phyloP scores from a whole-genome alignment of 2,113 vertebrate genomes.

The Cephalophus harveyi region DNA sequence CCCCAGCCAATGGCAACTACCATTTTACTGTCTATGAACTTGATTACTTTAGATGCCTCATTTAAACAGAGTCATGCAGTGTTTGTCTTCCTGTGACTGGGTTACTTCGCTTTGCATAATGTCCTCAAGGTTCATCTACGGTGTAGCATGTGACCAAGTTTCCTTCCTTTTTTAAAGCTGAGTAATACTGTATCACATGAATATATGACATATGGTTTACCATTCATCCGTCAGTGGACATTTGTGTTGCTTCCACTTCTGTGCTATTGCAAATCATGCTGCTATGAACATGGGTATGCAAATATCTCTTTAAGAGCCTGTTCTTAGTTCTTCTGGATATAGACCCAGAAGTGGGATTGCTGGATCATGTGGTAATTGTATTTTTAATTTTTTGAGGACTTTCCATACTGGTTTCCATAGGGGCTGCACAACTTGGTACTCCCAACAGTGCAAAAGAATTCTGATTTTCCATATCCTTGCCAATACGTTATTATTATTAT shows the following conservation, averaged over 20 bases:
- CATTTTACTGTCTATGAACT: background rate
- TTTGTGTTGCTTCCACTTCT: background rate
- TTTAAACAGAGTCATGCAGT: background rate
- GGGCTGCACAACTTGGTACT: background rate
- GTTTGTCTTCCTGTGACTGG: background rate
- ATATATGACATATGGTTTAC: background rate
- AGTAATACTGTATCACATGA: background rate
- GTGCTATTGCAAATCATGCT: background rate
- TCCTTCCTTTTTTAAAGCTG: background rate
- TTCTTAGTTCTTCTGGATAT: background rate
- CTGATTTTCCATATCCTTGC: background rate
- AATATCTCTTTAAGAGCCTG: background rate
- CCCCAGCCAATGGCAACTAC: background rate
- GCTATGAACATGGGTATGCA: background rate
- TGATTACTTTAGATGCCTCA: background rate
- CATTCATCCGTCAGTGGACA: background rate
- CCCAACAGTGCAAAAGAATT: background rate
- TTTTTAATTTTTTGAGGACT: background rate
- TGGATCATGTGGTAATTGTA: background rate
- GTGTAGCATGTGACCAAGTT: background rate
- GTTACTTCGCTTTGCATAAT: background rate
- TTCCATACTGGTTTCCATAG: background rate
- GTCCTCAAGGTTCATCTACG: background rate
- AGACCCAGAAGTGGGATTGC: background rate
- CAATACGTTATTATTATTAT: background rate